Evolutionary conservation across 2,888 invertebrate genomes (phyloP).

Genomic region (Sthenelais limicola): DNA sequence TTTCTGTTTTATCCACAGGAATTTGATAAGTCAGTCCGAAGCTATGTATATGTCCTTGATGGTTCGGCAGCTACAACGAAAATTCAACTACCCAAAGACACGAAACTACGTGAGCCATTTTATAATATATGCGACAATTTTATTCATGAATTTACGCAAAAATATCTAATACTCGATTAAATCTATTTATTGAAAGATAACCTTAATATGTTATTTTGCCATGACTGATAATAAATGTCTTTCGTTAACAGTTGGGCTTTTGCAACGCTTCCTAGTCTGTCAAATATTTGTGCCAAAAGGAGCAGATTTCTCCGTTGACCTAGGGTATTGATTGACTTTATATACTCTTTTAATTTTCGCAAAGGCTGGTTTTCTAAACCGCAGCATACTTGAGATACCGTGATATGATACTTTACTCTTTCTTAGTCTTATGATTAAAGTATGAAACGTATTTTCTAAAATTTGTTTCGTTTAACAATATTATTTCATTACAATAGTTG

Average conservation of each 20-base stretch:
- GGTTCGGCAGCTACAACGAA: conserved; percentile 68
- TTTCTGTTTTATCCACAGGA: conserved; percentile 44
- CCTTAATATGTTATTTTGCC: too few relatives aligned
- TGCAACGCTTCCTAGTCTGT: conserved; percentile 67
- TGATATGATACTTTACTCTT: neutral
- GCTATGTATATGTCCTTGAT: conserved; percentile 66
- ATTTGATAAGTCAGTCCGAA: conserved; percentile 70
- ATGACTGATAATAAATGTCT: too few relatives aligned
- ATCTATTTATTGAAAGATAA: too few relatives aligned
- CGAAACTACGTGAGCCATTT: too few relatives aligned
- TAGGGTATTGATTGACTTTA: too few relatives aligned
- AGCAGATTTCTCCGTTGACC: conserved; percentile 69
- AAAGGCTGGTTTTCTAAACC: too few relatives aligned
- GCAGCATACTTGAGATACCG: neutral
- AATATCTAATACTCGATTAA: too few relatives aligned
- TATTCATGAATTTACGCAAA: too few relatives aligned
- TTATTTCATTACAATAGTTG: too few relatives aligned
- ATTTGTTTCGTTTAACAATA: too few relatives aligned
- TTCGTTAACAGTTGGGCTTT: conserved; percentile 67
- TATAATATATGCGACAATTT: too few relatives aligned
- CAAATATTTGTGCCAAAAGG: conserved; percentile 66
- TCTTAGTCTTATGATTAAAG: neutral
- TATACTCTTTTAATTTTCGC: too few relatives aligned
- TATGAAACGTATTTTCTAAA: neutral
- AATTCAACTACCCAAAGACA: conserved; percentile 68